These are phyloP conservation scores for Halictus rubicundus DNA, from an alignment of 1,140 invertebrate genomes.

Conservation along the genomic window DNA sequence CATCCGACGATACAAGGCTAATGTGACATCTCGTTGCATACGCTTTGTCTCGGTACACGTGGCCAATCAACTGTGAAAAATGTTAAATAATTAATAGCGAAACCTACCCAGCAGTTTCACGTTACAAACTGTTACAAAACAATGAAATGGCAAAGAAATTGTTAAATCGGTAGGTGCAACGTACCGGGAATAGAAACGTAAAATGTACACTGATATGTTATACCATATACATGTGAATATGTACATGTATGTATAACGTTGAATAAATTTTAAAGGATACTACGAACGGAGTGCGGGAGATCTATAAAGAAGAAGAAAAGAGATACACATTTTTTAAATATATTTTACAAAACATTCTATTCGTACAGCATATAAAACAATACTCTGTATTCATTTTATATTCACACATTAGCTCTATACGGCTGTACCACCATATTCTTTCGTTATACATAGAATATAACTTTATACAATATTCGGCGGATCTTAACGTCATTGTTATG, in stretches of 20 bases:
- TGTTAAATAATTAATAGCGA: neutral
- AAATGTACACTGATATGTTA: neutral
- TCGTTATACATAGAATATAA: constrained; percentile 73
- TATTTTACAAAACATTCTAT: constrained; percentile 81
- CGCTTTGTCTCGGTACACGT: neutral
- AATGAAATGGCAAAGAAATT: too few species aligned
- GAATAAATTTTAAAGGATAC: neutral
- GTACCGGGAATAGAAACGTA: neutral
- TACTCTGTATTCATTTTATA: constrained; percentile 80
- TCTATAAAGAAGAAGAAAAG: neutral
- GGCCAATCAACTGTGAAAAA: neutral
- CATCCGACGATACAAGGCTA: neutral
- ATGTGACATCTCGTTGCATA: neutral
- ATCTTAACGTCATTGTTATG: constrained; percentile 71
- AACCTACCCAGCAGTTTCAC: neutral
- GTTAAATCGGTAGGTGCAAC: too few species aligned
- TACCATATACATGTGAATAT: too few species aligned
- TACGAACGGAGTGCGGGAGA: neutral
- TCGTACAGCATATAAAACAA: constrained; percentile 82
- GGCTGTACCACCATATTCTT: constrained; percentile 74
- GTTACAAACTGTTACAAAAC: too few species aligned
- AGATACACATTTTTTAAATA: constrained; percentile 74
- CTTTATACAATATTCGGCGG: constrained; percentile 77
- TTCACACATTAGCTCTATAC: constrained; percentile 80
- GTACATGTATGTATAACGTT: neutral